phyloP scores from a whole-genome alignment of 2,113 vertebrate genomes.

The Cynopterus brachyotis region DNA sequence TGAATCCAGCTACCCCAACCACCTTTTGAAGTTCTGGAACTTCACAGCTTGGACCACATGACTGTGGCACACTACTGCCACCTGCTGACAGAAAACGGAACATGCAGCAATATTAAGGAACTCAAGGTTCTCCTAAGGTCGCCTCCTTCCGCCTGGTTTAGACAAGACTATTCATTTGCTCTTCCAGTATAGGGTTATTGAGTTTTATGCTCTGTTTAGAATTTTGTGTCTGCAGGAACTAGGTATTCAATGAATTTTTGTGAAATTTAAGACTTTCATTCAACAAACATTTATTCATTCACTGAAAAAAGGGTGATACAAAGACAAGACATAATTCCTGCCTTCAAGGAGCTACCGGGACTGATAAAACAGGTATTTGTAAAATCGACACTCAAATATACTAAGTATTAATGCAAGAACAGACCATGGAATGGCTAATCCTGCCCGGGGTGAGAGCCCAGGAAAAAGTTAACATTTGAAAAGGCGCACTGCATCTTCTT shows the following conservation, averaged over 20 bases:
- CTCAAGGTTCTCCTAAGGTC: not conserved
- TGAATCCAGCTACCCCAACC: not conserved
- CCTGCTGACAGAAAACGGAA: conserved; percentile 49
- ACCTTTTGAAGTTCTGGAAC: conserved; percentile 21
- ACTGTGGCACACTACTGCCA: conserved; percentile 66
- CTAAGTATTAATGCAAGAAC: not conserved
- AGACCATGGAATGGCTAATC: not conserved
- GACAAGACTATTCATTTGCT: not conserved
- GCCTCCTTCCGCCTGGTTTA: not conserved
- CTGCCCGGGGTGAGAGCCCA: not conserved
- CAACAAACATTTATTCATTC: conserved; percentile 10
- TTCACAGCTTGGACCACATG: conserved; percentile 39
- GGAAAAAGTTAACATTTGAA: not conserved
- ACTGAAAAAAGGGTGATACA: not conserved
- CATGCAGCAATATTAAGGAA: not conserved
- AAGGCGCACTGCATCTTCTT: not conserved
- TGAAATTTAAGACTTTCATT: conserved; percentile 8
- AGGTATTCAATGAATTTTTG: not conserved
- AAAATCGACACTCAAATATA: not conserved
- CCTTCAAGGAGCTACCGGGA: not conserved
- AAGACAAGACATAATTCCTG: not conserved
- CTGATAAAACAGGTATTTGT: not conserved
- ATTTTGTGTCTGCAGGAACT: not conserved
- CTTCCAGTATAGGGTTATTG: not conserved
- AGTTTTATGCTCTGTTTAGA: conserved; percentile 30